Evolutionary conservation across 2,888 invertebrate genomes (phyloP), one percentile per base, ranked within the genome.

Genomic region (Blastobasis lacticolella): DNA sequence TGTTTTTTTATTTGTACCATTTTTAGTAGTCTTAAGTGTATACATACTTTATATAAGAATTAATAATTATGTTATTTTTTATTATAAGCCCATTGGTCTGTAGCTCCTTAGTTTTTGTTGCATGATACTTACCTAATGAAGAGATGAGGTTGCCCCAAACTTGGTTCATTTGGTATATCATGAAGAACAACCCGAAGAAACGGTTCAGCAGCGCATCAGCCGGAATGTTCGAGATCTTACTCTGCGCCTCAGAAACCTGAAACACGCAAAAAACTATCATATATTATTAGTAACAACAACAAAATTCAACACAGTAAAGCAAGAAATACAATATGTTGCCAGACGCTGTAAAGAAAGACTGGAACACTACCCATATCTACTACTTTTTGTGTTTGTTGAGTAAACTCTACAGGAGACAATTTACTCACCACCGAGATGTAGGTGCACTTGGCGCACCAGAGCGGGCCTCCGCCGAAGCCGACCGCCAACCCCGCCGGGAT

Each of bases 381-480:
- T 6, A 40, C 5, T 40, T 40, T 40, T 40, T n/a, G n/a, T n/a
- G n/a, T n/a, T n/a, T n/a, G n/a, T n/a, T n/a, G n/a, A n/a, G n/a
- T n/a, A n/a, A n/a, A n/a, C n/a, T n/a, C n/a, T n/a, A n/a, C n/a
- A n/a, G n/a, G n/a, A n/a, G n/a, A n/a, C n/a, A n/a, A n/a, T n/a
- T n/a, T 8, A 51, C 84, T 75, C 54, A 88, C 90, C 73, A 91
- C 89, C 48, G 92, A 92, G 8, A 94, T 75, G 64, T 94, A 94
- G 0, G 92, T 91, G 67, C 93, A 93, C 67, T 93, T 93, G 40
- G 93, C 90, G 40, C 92, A 91, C 94, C 94, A 94, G 37, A 94
- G 80, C 71, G 67, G 93, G 61, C 67, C 92, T 0, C 92, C 93
- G 0, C 92, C 92, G 3, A 93, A 63, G 0, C 94, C 94, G 0